Evolutionary conservation across 1,140 invertebrate species (phyloP), one percentile per base, ranked within the genome.

Genomic region (Polyergus mexicanus): DNA sequence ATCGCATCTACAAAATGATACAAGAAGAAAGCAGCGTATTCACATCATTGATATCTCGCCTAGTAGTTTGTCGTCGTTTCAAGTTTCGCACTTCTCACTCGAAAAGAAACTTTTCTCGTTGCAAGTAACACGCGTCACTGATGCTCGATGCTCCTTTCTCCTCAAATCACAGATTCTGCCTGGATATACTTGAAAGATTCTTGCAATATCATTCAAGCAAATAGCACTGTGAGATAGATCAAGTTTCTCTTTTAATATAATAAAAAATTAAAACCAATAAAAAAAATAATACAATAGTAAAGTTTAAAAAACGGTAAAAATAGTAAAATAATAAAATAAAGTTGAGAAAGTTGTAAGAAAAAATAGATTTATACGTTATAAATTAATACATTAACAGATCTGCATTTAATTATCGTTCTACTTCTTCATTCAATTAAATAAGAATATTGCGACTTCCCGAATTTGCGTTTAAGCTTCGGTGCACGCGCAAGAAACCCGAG

Each of bases 31-130:
- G 13, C 41, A 25, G 41, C 22, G 13, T 22, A 28, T 77, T 25
- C 60, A 38, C 38, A 28, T 80, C 38, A 13, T 7, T 72, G 68
- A 60, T 41, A 80, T 44, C n/a, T 77, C 41, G 41, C 44, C 41
- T 66, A 38, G 51, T 35, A 71, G 51, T 72, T 81, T 7, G 32
- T 81, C 78, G 41, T 74, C 76, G 60, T 65, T 72, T 72, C 66
- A 83, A 83, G 78, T 83, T 83, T 74, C 38, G 16, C 78, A 72
- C 68, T 83, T 47, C 25, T 72, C 28, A n/a, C 10, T 58, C 81
- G 62, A 65, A 32, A 63, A 44, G 71, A 66, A 84, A 84, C 83
- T 84, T 84, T 84, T 66, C 83, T 84, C 81, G 56, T 65, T 71
- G 71, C 35, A 44, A 78, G 65, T 84, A 77, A 65, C 58, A 13